These are phyloP conservation scores for Macrobrachium nipponense DNA, from an alignment of 1,140 invertebrate genomes.

Conservation along the genomic window DNA sequence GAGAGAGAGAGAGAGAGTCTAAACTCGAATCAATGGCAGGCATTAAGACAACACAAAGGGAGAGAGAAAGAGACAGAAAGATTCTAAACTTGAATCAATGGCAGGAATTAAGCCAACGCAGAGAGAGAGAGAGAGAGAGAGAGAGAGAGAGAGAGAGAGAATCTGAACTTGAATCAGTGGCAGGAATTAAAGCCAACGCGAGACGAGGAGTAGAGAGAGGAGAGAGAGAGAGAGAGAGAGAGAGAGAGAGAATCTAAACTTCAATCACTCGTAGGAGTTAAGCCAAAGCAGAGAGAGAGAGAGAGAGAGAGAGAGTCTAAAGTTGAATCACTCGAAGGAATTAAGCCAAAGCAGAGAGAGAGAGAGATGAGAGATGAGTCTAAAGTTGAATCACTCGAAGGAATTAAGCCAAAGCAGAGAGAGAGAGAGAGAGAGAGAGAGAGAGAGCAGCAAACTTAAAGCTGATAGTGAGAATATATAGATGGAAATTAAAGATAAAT, in stretches of 20 bases:
- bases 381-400: not conserved
- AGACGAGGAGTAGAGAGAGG: not conserved
- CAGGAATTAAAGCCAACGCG: not conserved
- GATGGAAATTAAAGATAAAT: too few species aligned
- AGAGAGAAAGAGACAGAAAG: not conserved
- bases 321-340: too few species aligned
- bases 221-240: slow-evolving; percentile 3
- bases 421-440: not conserved
- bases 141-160: slow-evolving; percentile 20
- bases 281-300: not conserved
- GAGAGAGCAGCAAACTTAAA: not conserved
- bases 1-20: slow-evolving; percentile 36
- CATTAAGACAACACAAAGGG: not conserved
- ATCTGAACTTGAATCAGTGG: not conserved
- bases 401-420: not conserved
- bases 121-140: slow-evolving; percentile 4
- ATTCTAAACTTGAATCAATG: too few species aligned
- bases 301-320: not conserved
- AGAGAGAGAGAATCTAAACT: too few species aligned
- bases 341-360: not conserved
- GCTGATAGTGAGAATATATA: too few species aligned
- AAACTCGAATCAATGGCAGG: too few species aligned
- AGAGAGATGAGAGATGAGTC: not conserved
- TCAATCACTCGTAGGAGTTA: too few species aligned
- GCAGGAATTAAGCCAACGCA: too few species aligned